Evolutionary conservation across 1,140 invertebrate species (phyloP), one percentile per base, ranked within the genome.

Genomic region (Prorops nasuta): DNA sequence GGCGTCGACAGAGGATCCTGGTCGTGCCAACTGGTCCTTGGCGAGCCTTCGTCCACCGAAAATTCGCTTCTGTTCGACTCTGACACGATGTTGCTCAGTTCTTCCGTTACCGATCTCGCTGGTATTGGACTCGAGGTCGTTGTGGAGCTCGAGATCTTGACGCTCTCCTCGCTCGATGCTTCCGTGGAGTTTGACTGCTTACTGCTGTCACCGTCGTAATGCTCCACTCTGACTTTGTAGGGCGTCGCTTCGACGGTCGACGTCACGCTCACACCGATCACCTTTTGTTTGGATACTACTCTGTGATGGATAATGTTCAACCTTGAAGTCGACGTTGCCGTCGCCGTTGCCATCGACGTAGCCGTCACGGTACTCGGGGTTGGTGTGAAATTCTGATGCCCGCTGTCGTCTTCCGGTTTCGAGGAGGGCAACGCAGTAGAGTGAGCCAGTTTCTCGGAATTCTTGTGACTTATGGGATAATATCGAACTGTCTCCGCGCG

Each of bases 31-130:
- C 67, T 76, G 2, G 72, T 80, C 31, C 70, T 77, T 0, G 79
- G 76, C 15, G 72, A 67, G 1, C 65, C 73, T 56, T 83, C 82
- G 35, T 83, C 81, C 0, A 82, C 75, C 6, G 67, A 75, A 48
- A 83, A 79, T 42, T 80, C 77, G 46, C 76, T 80, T 54, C 78
- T 74, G 45, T 80, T 81, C 0, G 78, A 75, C 43, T 80, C 79
- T 0, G 80, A 79, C 0, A 80, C 73, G 20, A 81, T 73, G 31
- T 78, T 81, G 49, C 60, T 78, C 1, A 72, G 61, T 21, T 81
- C 76, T 51, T 81, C 78, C 0, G 77, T 78, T 0, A 77, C 69
- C 15, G 80, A 51, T 28, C 67, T 56, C 0, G 64, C 69, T 0
- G 59, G 22, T 3, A 54, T 41, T 1, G 58, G 47, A 2, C 43